Evolutionary conservation across 2,888 invertebrate genomes (phyloP).

Genomic region (Diarsia rubi): DNA sequence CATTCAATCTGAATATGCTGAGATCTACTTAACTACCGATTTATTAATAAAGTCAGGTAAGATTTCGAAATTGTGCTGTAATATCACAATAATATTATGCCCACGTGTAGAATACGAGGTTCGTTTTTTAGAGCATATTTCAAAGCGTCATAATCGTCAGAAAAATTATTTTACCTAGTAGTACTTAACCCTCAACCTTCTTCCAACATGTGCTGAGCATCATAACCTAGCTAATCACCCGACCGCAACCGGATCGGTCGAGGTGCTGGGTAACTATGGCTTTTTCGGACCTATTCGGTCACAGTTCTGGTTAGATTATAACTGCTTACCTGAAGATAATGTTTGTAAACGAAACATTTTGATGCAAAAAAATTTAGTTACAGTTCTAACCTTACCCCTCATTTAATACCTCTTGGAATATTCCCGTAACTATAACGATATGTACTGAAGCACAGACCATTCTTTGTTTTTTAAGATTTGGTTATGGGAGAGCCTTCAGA

Average conservation of each 20-base stretch:
- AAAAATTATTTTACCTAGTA: not conserved
- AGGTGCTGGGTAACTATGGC: slow-evolving; percentile 2
- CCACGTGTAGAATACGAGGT: no score
- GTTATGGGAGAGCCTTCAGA: no score
- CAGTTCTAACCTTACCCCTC: not conserved
- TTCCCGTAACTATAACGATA: not conserved
- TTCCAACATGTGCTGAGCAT: not conserved
- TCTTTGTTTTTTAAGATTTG: not conserved
- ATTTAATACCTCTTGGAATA: not conserved
- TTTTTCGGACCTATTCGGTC: not conserved
- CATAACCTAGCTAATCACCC: slow-evolving; percentile 9
- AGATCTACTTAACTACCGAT: not conserved
- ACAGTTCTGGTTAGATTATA: not conserved
- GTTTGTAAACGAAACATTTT: not conserved
- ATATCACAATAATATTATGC: not conserved
- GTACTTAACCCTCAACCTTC: not conserved
- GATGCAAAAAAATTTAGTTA: not conserved
- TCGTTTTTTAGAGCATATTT: not conserved
- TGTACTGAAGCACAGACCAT: not conserved
- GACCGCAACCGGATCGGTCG: slow-evolving; percentile 6
- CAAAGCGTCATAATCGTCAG: not conserved
- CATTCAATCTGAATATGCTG: not conserved
- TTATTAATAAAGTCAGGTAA: not conserved
- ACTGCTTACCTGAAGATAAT: not conserved
- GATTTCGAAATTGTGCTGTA: not conserved